phyloP scores from a whole-genome alignment of 2,888 invertebrate genomes.

The Cantharis nigra region DNA sequence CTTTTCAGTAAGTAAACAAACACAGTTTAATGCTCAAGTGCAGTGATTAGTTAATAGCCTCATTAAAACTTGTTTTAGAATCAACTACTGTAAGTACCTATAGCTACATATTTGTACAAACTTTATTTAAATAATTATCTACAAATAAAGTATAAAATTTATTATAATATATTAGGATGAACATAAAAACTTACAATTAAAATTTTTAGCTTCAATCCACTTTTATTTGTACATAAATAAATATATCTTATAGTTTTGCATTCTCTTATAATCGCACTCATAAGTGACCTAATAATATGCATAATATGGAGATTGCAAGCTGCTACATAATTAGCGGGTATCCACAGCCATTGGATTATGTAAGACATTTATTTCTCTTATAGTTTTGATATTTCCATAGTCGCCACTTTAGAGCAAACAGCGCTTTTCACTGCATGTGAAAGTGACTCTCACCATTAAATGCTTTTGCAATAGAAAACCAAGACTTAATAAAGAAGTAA shows the following conservation, averaged over 20 bases:
- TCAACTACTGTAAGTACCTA: neutral
- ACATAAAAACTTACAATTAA: neutral
- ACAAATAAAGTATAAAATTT: neutral
- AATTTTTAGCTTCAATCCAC: neutral
- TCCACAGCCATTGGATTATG: neutral
- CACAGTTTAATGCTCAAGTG: slow-evolving; percentile 52
- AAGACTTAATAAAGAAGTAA: no score
- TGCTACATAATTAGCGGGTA: neutral
- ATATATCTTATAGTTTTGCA: neutral
- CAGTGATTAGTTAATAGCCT: slow-evolving; percentile 56
- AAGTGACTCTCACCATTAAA: neutral
- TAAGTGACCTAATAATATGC: neutral
- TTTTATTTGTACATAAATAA: neutral
- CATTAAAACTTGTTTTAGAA: slow-evolving; percentile 51
- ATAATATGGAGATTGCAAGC: neutral
- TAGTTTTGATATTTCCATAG: neutral
- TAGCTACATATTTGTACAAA: neutral
- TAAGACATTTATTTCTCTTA: neutral
- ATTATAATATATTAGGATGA: neutral
- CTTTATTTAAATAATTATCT: neutral
- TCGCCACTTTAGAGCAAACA: neutral
- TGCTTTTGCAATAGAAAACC: no score
- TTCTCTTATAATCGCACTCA: neutral
- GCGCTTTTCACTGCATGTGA: neutral
- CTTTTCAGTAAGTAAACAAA: slow-evolving; percentile 48